Conservation (phyloP, 2,113 vertebrate species). For the Limnothrissa miodon region DNA sequence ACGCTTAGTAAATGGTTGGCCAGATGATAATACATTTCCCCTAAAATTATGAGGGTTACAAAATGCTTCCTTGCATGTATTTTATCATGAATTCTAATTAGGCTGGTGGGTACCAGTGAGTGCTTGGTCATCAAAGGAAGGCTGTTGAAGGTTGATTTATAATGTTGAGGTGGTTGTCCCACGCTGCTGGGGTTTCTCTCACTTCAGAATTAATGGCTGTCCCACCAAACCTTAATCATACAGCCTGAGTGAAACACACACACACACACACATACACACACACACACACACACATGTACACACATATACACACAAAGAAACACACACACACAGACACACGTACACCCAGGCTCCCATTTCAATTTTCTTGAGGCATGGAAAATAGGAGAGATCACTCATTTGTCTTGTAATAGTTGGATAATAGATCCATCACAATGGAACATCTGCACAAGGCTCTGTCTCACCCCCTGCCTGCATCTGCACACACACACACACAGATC, state of each 20-base stretch:
- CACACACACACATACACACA: constrained; percentile 31
- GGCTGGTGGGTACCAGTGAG: constrained; percentile 76
- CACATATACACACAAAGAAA: constrained; percentile 80
- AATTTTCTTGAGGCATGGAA: constrained; percentile 86
- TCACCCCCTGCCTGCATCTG: background rate
- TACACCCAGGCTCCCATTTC: constrained; percentile 84
- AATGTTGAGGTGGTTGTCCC: constrained; percentile 75
- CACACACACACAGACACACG: constrained; percentile 46
- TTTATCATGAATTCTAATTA: constrained; percentile 96
- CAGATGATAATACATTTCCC: constrained; percentile 93
- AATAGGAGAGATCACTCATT: constrained; percentile 92
- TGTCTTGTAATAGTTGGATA: constrained; percentile 99
- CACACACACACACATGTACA: constrained; percentile 11
- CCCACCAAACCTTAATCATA: constrained; percentile 87
- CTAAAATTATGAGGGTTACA: constrained; percentile 91
- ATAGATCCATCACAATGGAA: constrained; percentile 99
- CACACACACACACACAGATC: constrained; percentile 28
- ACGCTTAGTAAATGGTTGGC: constrained; percentile 91
- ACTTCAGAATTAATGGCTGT: constrained; percentile 85
- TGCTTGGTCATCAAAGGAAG: constrained; percentile 89
- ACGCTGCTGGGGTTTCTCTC: constrained; percentile 70
- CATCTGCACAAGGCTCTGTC: constrained; percentile 59
- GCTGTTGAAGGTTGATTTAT: constrained; percentile 83
- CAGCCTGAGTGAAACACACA: constrained; percentile 81
- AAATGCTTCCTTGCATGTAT: constrained; percentile 91